Evolutionary conservation across 2,797 vertebrate genomes (phyloP).

Genomic region (Chromis chromis): DNA sequence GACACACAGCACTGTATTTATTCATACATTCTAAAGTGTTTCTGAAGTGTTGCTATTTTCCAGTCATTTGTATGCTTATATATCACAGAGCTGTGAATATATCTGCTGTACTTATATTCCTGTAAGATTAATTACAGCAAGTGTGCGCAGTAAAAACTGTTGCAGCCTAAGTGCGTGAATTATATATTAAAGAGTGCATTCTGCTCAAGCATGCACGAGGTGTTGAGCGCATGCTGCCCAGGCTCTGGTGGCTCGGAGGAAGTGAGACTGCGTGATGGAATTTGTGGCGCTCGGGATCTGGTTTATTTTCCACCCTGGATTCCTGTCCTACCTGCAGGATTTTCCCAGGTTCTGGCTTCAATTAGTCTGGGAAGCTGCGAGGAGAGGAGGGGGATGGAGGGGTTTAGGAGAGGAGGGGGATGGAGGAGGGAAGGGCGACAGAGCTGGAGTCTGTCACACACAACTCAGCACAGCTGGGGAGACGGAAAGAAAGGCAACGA

Average conservation of each 20-base stretch:
- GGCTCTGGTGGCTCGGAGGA: slow-evolving; percentile 75
- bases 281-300: slow-evolving; percentile 80
- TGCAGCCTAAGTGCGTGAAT: slow-evolving; percentile 41
- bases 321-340: slow-evolving; percentile 83
- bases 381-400: slow-evolving; percentile 21
- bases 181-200: slow-evolving; percentile 45
- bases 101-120: slow-evolving; percentile 20
- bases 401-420: slow-evolving; percentile 20
- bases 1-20: neutral
- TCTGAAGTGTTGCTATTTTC: slow-evolving; percentile 27
- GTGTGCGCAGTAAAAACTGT: slow-evolving; percentile 42
- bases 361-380: slow-evolving; percentile 80
- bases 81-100: slow-evolving; percentile 30
- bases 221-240: slow-evolving; percentile 57
- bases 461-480: slow-evolving; percentile 80
- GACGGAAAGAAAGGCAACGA: slow-evolving; percentile 51
- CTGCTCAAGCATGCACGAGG: slow-evolving; percentile 39
- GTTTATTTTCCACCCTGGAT: slow-evolving; percentile 83
- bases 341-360: slow-evolving; percentile 86
- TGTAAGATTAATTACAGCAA: slow-evolving; percentile 45
- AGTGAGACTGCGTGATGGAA: slow-evolving; percentile 82
- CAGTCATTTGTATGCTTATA: neutral
- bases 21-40: slow-evolving; percentile 1
- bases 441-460: slow-evolving; percentile 83
- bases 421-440: slow-evolving; percentile 55